Percentiles rank a stretch among this genome's conserved stretches.
Conservation (phyloP, 1,140 invertebrate species). For the Hyposmocoma kahamanoa region DNA sequence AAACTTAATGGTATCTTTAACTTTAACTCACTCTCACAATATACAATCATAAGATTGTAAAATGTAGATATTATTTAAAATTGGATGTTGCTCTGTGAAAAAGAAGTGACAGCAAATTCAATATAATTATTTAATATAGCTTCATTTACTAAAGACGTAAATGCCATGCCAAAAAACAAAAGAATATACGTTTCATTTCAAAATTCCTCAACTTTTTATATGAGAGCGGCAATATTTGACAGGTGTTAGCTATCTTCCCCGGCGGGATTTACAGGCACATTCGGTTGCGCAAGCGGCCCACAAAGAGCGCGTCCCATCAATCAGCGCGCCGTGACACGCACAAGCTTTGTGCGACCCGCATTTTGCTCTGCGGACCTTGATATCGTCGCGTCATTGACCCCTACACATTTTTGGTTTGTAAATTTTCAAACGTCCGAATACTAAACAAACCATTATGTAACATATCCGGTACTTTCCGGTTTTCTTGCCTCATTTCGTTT, state of each 20-base stretch:
- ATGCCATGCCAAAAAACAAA: too few species aligned
- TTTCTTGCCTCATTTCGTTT: background rate
- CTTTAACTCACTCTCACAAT: too few species aligned
- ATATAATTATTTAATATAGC: too few species aligned
- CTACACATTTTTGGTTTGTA: background rate
- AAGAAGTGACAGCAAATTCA: too few species aligned
- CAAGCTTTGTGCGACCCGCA: conserved; percentile 26
- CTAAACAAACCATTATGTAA: background rate
- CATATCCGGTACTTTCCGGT: background rate
- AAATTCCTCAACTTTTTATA: too few species aligned
- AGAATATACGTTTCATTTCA: too few species aligned
- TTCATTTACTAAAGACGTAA: too few species aligned
- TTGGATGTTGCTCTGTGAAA: too few species aligned
- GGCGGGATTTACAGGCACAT: conserved; percentile 13
- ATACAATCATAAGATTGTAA: too few species aligned
- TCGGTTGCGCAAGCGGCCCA: conserved; percentile 18
- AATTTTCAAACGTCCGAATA: background rate
- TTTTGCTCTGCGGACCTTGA: conserved; percentile 21
- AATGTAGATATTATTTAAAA: too few species aligned
- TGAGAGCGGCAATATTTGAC: conserved; percentile 15
- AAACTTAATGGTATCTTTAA: too few species aligned
- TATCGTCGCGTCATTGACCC: conserved; percentile 16
- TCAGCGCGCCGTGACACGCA: conserved; percentile 30
- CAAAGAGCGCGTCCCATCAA: conserved; percentile 26
- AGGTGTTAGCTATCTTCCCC: conserved; percentile 7